Evolutionary conservation across 2,888 invertebrate species (phyloP), one percentile per base, ranked within the genome.

Genomic region (Morpho achilles): DNA sequence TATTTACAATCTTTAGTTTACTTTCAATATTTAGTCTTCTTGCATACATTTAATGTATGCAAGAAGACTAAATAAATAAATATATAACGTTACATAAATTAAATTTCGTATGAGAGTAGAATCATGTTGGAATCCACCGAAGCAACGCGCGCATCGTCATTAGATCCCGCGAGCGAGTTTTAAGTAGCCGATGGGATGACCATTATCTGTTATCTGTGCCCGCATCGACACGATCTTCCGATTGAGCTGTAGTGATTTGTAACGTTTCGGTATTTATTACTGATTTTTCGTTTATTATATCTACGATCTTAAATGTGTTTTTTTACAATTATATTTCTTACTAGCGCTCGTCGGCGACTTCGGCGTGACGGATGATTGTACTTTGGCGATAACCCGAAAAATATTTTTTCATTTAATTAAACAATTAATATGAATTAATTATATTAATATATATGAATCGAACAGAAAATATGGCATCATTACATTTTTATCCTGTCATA

Each of bases 201-300:
- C 75, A 82, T 82, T 83, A 81, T 71, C 72, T 72, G 67, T 77
- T 85, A 86, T 85, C 85, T 74, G 59, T 48, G 58, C 66, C 72
- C 50, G 39, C 73, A 84, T 84, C 84, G 74, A 77, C 80, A 79
- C 77, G 77, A 78, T 69, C 63, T 60, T 64, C 55, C 70, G 67
- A 63, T 61, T 65, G 61, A 63, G 59, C 62, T 56, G 63, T 67
- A 56, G 60, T 55, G 48, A 61, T 61, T 61, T 50, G 51, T 66
- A 58, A 60, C 58, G 57, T 59, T 56, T 56, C 55, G 57, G 53
- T 57, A 42, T 51, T 57, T 57, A 59, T 56, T 52, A 44, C 32
- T 44, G 44, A 52, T 46, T 46, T 53, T 53, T 46, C 53, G 41
- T 53, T 41, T 41, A 53, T 40, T 47, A 46, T 47, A 47, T 41